Evolutionary conservation across 2,113 vertebrate species (phyloP).

Genomic region (Uria aalge): DNA sequence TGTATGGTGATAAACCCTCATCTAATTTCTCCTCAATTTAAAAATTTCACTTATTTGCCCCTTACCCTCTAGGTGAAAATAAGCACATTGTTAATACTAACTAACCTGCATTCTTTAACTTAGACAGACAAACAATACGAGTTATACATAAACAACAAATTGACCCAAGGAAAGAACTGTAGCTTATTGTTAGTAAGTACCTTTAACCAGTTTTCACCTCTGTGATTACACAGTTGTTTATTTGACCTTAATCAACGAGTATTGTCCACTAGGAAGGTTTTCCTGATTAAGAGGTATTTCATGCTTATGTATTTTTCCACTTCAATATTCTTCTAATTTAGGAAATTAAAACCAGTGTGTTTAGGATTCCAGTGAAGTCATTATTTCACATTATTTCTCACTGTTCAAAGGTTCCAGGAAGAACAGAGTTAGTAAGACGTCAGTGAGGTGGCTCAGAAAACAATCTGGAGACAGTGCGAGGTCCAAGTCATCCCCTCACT

Average conservation of each 20-base stretch:
- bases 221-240: background rate
- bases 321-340: background rate
- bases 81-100: background rate
- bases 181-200: background rate
- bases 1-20: background rate
- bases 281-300: background rate
- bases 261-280: background rate
- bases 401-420: background rate
- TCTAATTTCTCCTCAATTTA: background rate
- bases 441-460: background rate
- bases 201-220: background rate
- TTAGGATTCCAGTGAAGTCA: background rate
- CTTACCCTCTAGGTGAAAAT: background rate
- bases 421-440: background rate
- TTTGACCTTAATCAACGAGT: background rate
- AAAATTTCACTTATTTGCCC: background rate
- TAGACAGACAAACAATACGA: background rate
- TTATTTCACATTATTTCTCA: background rate
- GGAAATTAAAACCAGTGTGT: background rate
- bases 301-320: background rate
- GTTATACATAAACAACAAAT: background rate
- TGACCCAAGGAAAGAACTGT: background rate
- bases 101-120: background rate
- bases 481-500: background rate
- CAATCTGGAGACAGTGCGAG: background rate